Evolutionary conservation across 30 jellyfish, hydroid and myxozoan genomes (phyloP).

Genomic region (Mastigias papua): DNA sequence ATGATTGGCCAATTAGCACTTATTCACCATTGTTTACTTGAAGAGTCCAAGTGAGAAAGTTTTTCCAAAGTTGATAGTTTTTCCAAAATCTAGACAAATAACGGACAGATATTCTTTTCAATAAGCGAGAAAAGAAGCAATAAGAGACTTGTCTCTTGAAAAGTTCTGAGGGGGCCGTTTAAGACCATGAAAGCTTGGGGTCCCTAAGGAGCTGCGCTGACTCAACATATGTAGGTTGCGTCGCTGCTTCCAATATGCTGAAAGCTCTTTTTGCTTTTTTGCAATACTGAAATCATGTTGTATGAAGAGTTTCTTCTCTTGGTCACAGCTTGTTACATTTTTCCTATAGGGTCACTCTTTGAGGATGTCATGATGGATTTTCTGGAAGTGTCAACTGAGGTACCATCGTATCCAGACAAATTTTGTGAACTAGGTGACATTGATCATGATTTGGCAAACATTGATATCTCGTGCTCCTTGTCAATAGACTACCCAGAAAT

Average conservation of each 20-base stretch:
- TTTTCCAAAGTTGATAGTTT: too few species aligned
- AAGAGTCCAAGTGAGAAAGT: too few species aligned
- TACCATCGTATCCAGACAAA: background rate
- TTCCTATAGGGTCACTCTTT: background rate
- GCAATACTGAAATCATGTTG: background rate
- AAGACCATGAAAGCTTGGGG: too few species aligned
- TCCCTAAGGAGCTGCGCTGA: too few species aligned
- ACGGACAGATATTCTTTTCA: too few species aligned
- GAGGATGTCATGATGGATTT: background rate
- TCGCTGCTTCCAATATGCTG: background rate
- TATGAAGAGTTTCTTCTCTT: background rate
- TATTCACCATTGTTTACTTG: too few species aligned
- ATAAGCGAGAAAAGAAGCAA: too few species aligned
- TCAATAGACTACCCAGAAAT: background rate
- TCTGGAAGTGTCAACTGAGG: background rate
- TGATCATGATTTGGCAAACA: background rate
- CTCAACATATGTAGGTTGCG: background rate
- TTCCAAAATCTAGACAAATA: too few species aligned
- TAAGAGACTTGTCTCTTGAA: too few species aligned
- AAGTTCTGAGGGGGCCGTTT: too few species aligned
- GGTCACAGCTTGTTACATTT: background rate
- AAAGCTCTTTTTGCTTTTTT: background rate
- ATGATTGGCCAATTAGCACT: too few species aligned
- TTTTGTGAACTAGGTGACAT: background rate
- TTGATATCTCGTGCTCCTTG: background rate